Conservation (phyloP, 2,888 invertebrate genomes). For the Petrolisthes manimaculis region DNA sequence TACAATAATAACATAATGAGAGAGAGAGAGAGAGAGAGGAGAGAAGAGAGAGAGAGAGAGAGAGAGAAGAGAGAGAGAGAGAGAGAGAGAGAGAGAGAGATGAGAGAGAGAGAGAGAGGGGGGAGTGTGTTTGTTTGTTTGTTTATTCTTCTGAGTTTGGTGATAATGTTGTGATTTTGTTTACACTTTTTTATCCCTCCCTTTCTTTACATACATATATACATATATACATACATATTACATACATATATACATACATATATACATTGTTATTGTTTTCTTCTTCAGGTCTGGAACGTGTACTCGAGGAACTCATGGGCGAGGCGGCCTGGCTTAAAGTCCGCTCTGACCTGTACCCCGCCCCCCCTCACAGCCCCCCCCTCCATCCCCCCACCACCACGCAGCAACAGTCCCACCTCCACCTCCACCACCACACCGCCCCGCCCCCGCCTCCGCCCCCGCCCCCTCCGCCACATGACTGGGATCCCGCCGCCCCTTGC, state of each 20-base stretch:
- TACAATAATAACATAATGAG: no score
- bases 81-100: not conserved
- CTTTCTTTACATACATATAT: no score
- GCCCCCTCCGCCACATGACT: conserved; percentile 41
- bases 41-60: not conserved
- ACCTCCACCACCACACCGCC: conserved; percentile 22
- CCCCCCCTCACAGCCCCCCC: not conserved
- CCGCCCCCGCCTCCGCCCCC: conserved; percentile 18
- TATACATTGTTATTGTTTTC: not conserved
- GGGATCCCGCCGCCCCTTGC: conserved; percentile 52
- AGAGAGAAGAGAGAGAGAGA: conserved; percentile 6
- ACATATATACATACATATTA: not conserved
- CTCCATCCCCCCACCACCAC: not conserved
- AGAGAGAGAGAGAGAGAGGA: not conserved
- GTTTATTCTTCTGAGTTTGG: not conserved
- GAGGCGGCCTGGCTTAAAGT: conserved; percentile 55
- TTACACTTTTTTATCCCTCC: not conserved
- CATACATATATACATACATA: not conserved
- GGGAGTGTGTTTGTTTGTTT: conserved; percentile 12
- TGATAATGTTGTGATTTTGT: not conserved
- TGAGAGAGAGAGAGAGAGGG: not conserved
- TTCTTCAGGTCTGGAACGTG: conserved; percentile 49
- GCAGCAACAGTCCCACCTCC: not conserved
- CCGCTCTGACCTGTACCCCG: conserved; percentile 50
- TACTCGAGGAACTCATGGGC: conserved; percentile 56